phyloP scores from a whole-genome alignment of 2,888 invertebrate genomes.

The Pyralis farinalis region DNA sequence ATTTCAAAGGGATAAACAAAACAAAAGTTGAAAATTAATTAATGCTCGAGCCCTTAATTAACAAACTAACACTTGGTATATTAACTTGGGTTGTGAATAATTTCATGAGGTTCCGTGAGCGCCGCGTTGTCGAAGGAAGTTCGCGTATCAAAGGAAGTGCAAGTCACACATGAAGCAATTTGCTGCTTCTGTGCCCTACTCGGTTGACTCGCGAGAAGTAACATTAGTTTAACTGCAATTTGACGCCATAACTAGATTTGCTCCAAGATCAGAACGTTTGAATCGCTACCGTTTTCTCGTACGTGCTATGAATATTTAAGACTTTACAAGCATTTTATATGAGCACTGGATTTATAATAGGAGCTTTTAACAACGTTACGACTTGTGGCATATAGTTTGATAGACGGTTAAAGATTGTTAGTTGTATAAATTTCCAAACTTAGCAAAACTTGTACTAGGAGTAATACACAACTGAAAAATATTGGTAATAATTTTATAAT shows the following conservation, averaged over 20 bases:
- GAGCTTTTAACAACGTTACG: too few species aligned
- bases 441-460: too few species aligned
- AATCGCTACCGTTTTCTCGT: not conserved
- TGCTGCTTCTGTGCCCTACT: constrained; percentile 4
- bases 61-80: not conserved
- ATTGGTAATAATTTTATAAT: too few species aligned
- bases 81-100: not conserved
- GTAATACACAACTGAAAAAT: too few species aligned
- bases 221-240: constrained; percentile 6
- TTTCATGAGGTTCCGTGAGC: not conserved
- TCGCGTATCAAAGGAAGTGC: constrained; percentile 6
- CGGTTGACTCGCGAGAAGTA: not conserved
- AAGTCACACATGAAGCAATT: constrained; percentile 9
- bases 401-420: too few species aligned
- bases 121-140: not conserved
- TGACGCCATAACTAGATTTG: not conserved
- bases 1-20: not conserved
- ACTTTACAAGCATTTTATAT: too few species aligned
- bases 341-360: too few species aligned
- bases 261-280: constrained; percentile 1
- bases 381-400: too few species aligned
- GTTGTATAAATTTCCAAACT: too few species aligned
- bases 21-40: not conserved
- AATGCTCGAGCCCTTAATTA: not conserved
- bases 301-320: not conserved